Evolutionary conservation across 1,140 invertebrate genomes (phyloP).

Genomic region (Archegozetes longisetosus): DNA sequence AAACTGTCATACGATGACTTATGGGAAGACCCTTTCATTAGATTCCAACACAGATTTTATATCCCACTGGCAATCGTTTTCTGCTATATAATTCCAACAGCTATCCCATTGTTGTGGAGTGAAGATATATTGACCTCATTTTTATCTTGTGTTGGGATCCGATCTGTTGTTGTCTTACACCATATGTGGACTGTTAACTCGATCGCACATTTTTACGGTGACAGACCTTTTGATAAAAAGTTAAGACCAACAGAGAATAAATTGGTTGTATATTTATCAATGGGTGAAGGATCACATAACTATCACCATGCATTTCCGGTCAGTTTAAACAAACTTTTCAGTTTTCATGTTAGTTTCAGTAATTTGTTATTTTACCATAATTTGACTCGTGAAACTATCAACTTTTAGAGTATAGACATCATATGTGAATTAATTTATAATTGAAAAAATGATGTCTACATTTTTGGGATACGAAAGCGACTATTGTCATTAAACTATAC

Average conservation of each 20-base stretch:
- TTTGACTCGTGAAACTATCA: too few species aligned
- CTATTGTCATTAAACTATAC: too few species aligned
- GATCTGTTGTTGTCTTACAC: constrained; percentile 60
- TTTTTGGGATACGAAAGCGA: too few species aligned
- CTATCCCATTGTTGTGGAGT: constrained; percentile 44
- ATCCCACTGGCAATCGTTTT: constrained; percentile 53
- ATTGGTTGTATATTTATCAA: constrained; percentile 32
- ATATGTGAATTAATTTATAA: too few species aligned
- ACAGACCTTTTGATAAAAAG: constrained; percentile 62
- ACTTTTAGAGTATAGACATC: too few species aligned
- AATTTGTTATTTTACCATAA: too few species aligned
- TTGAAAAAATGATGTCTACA: too few species aligned
- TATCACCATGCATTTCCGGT: constrained; percentile 22
- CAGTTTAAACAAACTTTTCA: too few species aligned
- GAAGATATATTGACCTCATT: constrained; percentile 60
- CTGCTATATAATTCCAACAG: constrained; percentile 68
- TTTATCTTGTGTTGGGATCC: constrained; percentile 59
- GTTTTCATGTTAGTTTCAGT: too few species aligned
- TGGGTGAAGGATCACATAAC: constrained; percentile 39
- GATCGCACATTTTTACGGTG: constrained; percentile 48
- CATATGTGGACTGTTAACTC: constrained; percentile 33
- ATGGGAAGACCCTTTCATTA: constrained; percentile 10
- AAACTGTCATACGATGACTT: constrained; percentile 10
- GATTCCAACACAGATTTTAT: constrained; percentile 45
- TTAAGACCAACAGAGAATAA: constrained; percentile 37